These are phyloP conservation scores for Gymnopithys bicolor DNA, from an alignment of 2,797 vertebrate species.

Conservation along the genomic window DNA sequence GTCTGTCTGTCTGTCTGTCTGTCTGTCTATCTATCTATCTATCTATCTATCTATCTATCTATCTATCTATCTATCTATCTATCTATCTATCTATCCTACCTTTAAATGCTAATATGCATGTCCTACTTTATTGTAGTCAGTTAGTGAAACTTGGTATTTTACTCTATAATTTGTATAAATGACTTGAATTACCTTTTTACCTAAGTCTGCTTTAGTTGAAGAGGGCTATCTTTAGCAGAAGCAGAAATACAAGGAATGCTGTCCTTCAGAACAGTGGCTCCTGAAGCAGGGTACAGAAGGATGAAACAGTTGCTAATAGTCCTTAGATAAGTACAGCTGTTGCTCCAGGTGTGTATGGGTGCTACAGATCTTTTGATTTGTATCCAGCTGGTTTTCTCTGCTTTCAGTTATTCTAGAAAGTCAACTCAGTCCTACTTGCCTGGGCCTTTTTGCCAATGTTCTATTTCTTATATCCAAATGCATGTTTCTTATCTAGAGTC, in stretches of 20 bases:
- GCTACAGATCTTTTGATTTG: not conserved
- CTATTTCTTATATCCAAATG: not conserved
- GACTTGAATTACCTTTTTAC: not conserved
- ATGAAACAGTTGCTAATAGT: not conserved
- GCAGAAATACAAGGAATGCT: not conserved
- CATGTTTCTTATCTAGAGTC: not conserved
- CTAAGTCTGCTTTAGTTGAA: not conserved
- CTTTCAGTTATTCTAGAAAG: not conserved
- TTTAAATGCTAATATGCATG: not conserved
- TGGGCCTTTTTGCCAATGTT: not conserved
- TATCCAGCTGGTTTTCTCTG: not conserved
- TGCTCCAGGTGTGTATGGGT: not conserved
- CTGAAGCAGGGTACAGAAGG: not conserved
- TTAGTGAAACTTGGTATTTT: not conserved
- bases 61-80: too few species aligned
- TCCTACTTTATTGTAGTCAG: not conserved
- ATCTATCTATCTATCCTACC: too few species aligned
- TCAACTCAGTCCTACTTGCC: not conserved
- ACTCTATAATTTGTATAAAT: not conserved
- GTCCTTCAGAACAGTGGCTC: not conserved
- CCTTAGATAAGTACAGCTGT: not conserved
- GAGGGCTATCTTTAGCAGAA: not conserved
- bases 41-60: too few species aligned
- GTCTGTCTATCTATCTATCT: not conserved
- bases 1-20: not conserved